Evolutionary conservation across 23 tunicate species (phyloP).

Genomic region (Trididemnum clinides): DNA sequence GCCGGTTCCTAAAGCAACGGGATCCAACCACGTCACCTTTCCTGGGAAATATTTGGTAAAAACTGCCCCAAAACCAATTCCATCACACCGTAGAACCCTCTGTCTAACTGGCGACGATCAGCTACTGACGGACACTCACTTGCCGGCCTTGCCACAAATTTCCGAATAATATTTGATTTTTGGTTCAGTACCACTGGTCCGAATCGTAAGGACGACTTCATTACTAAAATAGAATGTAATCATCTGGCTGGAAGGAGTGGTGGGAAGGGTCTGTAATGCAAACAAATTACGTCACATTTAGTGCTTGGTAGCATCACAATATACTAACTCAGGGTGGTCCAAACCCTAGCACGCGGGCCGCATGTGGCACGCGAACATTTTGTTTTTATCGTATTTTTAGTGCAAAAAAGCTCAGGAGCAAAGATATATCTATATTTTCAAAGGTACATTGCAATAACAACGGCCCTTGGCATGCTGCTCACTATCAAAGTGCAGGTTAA

Average conservation of each 20-base stretch:
- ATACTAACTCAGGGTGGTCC: too few species aligned
- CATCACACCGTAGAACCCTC: background rate
- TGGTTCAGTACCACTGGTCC: conserved; percentile 96
- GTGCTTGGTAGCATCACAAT: background rate
- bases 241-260: conserved; percentile 75
- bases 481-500: too few species aligned
- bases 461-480: too few species aligned
- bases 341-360: too few species aligned
- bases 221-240: conserved; percentile 85
- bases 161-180: conserved; percentile 95
- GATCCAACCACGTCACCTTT: too few species aligned
- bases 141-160: conserved; percentile 26
- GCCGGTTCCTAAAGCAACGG: too few species aligned
- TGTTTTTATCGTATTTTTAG: too few species aligned
- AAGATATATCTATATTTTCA: too few species aligned
- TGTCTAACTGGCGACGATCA: background rate
- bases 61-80: too few species aligned
- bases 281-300: background rate
- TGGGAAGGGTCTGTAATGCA: conserved; percentile 28
- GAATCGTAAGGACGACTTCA: conserved; percentile 72
- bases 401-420: too few species aligned
- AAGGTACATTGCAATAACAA: too few species aligned
- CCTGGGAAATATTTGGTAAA: background rate
- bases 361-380: too few species aligned
- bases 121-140: background rate